phyloP scores from a whole-genome alignment of 1,140 invertebrate genomes.

The Zaprionus ghesquierei region DNA sequence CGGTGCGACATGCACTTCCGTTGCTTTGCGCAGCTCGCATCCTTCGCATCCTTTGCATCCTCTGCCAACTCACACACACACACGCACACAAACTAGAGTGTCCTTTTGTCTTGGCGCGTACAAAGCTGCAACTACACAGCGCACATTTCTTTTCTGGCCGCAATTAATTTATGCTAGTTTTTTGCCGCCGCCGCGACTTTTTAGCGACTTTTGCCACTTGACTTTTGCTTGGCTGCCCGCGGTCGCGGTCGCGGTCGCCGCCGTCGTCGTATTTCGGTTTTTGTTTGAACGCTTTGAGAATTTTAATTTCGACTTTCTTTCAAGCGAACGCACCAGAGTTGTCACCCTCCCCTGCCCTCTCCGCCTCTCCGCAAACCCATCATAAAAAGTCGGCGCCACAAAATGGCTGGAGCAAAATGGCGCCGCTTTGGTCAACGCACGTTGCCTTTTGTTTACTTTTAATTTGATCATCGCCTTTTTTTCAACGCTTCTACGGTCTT shows the following conservation, averaged over 20 bases:
- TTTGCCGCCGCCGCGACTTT: constrained; percentile 31
- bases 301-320: constrained; percentile 77
- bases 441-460: constrained; percentile 78
- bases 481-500: constrained; percentile 5
- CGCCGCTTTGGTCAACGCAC: constrained; percentile 73
- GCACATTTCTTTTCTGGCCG: constrained; percentile 44
- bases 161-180: constrained; percentile 77
- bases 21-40: constrained; percentile 54
- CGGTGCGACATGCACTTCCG: constrained; percentile 78
- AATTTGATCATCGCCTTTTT: constrained; percentile 61
- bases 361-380: background rate
- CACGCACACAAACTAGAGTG: constrained; percentile 30
- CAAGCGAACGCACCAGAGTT: constrained; percentile 22
- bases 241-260: constrained; percentile 14
- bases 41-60: constrained; percentile 40
- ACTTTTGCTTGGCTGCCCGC: constrained; percentile 54
- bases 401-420: constrained; percentile 56
- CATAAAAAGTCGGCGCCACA: constrained; percentile 60
- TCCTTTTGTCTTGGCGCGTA: constrained; percentile 48
- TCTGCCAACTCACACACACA: constrained; percentile 8
- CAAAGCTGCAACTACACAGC: constrained; percentile 45
- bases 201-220: constrained; percentile 60
- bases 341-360: background rate
- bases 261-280: constrained; percentile 21
- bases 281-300: constrained; percentile 69